These are phyloP conservation scores for Xylophagus ater DNA, from an alignment of 2,888 invertebrate species.

Conservation along the genomic window DNA sequence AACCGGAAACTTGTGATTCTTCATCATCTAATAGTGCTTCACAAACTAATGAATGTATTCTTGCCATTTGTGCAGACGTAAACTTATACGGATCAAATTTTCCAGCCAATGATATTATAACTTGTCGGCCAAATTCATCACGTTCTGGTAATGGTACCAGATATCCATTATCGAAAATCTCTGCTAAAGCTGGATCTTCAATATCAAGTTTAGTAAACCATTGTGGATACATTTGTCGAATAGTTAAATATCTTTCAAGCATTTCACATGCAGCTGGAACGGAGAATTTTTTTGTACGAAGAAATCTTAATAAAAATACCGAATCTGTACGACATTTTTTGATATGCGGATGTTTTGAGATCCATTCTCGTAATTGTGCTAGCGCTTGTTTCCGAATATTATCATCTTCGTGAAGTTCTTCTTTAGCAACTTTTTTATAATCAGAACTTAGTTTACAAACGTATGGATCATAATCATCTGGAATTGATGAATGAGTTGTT, in stretches of 20 bases:
- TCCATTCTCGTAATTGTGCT: conserved; percentile 70
- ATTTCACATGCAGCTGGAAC: conserved; percentile 76
- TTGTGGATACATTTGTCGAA: conserved; percentile 70
- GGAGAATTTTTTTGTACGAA: conserved; percentile 79
- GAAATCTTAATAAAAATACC: conserved; percentile 69
- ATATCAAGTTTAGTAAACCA: conserved; percentile 79
- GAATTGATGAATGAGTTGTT: conserved; percentile 28
- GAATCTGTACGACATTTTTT: conserved; percentile 73
- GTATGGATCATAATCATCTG: conserved; percentile 35
- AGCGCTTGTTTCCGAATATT: conserved; percentile 60
- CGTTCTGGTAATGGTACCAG: conserved; percentile 61
- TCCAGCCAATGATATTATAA: conserved; percentile 71
- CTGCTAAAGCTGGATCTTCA: conserved; percentile 64
- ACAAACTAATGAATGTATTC: conserved; percentile 74
- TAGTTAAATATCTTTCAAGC: conserved; percentile 75
- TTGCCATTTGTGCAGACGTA: conserved; percentile 74
- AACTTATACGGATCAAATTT: conserved; percentile 64
- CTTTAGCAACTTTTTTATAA: conserved; percentile 50
- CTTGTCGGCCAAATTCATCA: conserved; percentile 62
- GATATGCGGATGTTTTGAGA: conserved; percentile 70
- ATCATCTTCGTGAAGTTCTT: conserved; percentile 72
- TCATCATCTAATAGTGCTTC: conserved; percentile 79
- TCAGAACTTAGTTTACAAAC: conserved; percentile 32
- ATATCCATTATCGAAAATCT: conserved; percentile 72
- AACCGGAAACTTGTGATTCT: conserved; percentile 69